Evolutionary conservation across 2,113 vertebrate species (phyloP), one percentile per base, ranked within the genome.

Genomic region (Rutilus rutilus): DNA sequence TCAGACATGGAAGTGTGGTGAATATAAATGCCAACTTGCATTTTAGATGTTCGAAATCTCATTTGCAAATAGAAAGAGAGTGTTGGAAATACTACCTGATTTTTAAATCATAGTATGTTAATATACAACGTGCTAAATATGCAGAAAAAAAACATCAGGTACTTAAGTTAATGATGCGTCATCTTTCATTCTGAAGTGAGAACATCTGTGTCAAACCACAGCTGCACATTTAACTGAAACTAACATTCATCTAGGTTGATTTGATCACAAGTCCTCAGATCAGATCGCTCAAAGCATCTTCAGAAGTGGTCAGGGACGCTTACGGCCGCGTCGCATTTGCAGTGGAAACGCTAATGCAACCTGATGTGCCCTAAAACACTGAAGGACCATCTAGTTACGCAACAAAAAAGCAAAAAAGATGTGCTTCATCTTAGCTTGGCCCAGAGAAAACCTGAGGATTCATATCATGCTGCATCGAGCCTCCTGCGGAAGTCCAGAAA

Each of bases 141-240:
- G 33, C 33, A 71, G 33, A 23, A 36, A 71, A 71, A 42, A 5
- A 5, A 11, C 65, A 69, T 36, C 65, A 69, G 33, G 36, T 1
- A 42, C 33, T 71, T 12, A 39, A 71, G 36, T 42, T 42, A 42
- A 39, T 71, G 67, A 42, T 71, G 67, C 67, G 23, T 42, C 33
- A 71, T 42, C 67, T 71, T 71, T 74, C 42, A 47, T 15, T 74
- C 71, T 25, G 39, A 74, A 74, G 71, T 25, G 71, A 47, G 71
- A 45, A 74, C 42, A 74, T 74, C 71, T 74, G 71, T 42, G 71
- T 74, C 71, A 74, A 74, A 74, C 11, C 74, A 50, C n/a, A 77
- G 47, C n/a, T 30, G 74, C 8, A 15, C 45, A 14, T 33, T 4
- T 19, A 50, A 25, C 25, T 33, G n/a, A 27, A 54, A 54, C 10